Evolutionary conservation across 2,888 invertebrate species (phyloP).

Genomic region (Nymphalis c-album): DNA sequence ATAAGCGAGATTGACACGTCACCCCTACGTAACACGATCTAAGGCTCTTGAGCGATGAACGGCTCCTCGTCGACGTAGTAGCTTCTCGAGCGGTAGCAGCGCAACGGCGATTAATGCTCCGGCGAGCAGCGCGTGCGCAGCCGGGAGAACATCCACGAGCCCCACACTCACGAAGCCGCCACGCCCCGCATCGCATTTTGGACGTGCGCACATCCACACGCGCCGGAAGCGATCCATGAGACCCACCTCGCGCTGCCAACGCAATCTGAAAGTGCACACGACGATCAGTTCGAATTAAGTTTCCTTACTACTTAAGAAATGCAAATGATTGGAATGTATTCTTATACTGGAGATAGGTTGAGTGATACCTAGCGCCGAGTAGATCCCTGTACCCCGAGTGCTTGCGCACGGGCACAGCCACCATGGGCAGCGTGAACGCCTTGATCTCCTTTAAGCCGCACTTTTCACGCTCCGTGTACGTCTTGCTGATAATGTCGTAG

Average conservation of each 20-base stretch:
- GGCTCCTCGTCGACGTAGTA: neutral
- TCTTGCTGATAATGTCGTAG: constrained; percentile 82
- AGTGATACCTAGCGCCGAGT: constrained; percentile 62
- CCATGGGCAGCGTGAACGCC: constrained; percentile 80
- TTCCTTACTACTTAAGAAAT: too few species aligned
- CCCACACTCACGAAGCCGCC: constrained; percentile 80
- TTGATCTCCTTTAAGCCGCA: constrained; percentile 82
- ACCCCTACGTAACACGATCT: too few species aligned
- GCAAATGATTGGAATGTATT: neutral
- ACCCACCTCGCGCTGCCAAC: constrained; percentile 83
- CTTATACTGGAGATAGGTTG: neutral
- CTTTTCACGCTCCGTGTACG: constrained; percentile 83
- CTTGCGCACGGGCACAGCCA: constrained; percentile 77
- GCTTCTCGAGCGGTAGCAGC: constrained; percentile 37
- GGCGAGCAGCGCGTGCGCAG: constrained; percentile 62
- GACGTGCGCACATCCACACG: constrained; percentile 79
- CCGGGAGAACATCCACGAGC: constrained; percentile 78
- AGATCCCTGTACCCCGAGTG: constrained; percentile 83
- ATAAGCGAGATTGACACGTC: too few species aligned
- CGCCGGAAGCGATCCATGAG: constrained; percentile 74
- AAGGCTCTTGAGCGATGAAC: neutral
- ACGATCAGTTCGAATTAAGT: too few species aligned
- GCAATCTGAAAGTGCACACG: constrained; percentile 59
- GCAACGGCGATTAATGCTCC: constrained; percentile 44
- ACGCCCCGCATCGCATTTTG: constrained; percentile 74